Evolutionary conservation across 2,113 vertebrate genomes (phyloP).

Genomic region (Cinclus mexicanus): DNA sequence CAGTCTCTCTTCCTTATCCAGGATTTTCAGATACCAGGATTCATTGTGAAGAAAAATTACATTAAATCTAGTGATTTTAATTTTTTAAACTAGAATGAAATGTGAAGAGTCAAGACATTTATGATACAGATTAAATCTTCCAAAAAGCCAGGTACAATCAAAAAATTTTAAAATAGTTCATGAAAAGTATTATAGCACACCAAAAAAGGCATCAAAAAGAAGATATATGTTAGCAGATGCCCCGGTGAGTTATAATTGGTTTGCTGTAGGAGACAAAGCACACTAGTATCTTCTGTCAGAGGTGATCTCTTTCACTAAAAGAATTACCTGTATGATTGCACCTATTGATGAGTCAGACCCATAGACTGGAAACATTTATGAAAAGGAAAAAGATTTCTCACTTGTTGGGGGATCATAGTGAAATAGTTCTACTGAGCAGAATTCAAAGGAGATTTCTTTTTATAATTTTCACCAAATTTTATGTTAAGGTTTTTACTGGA

Average conservation of each 20-base stretch:
- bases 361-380: neutral
- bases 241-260: neutral
- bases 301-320: neutral
- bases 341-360: neutral
- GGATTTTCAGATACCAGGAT: slow-evolving; percentile 1
- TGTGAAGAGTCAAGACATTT: neutral
- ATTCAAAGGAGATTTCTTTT: neutral
- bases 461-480: neutral
- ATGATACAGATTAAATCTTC: slow-evolving; percentile 26
- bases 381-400: neutral
- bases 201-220: slow-evolving; percentile 17
- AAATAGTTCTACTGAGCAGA: neutral
- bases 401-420: neutral
- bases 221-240: neutral
- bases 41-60: slow-evolving; percentile 30
- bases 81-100: neutral
- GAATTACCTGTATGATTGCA: neutral
- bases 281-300: neutral
- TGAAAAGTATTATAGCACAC: neutral
- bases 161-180: neutral
- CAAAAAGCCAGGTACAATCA: neutral
- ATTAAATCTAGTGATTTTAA: neutral
- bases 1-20: neutral
- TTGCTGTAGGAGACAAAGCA: neutral
- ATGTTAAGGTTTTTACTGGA: neutral